Evolutionary conservation across 2,888 invertebrate species (phyloP).

Genomic region (Pilophorus perplexus): DNA sequence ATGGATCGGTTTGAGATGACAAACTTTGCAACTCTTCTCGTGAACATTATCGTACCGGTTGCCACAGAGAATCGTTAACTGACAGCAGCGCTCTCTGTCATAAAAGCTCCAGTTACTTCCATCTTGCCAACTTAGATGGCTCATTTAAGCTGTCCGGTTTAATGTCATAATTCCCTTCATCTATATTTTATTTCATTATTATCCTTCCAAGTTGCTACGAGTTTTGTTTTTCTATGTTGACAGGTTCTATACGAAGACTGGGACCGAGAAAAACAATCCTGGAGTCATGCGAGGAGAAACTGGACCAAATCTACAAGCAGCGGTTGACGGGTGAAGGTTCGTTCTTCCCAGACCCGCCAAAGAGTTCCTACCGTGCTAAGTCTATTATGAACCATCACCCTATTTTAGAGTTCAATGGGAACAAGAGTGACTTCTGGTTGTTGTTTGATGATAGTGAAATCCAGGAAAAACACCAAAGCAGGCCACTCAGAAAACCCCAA

Average conservation of each 20-base stretch:
- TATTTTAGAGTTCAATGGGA: conserved; percentile 8
- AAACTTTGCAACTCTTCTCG: too few species aligned
- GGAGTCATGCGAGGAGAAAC: conserved; percentile 23
- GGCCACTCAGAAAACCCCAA: background rate
- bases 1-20: too few species aligned
- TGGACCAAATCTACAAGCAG: conserved; percentile 32
- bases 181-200: too few species aligned
- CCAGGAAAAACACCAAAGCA: background rate
- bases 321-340: conserved; percentile 12
- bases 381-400: conserved; percentile 7
- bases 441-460: background rate
- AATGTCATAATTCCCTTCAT: background rate
- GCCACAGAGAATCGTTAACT: too few species aligned
- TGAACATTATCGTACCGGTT: too few species aligned
- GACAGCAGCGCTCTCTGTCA: too few species aligned
- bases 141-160: too few species aligned
- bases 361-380: background rate
- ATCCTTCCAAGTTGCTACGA: too few species aligned
- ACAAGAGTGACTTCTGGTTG: conserved; percentile 1
- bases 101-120: too few species aligned
- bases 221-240: background rate
- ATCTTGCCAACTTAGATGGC: too few species aligned
- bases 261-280: background rate
- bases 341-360: conserved; percentile 19
- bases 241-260: background rate